Evolutionary conservation across 2,113 vertebrate species (phyloP).

Genomic region (Crotalus tigris): DNA sequence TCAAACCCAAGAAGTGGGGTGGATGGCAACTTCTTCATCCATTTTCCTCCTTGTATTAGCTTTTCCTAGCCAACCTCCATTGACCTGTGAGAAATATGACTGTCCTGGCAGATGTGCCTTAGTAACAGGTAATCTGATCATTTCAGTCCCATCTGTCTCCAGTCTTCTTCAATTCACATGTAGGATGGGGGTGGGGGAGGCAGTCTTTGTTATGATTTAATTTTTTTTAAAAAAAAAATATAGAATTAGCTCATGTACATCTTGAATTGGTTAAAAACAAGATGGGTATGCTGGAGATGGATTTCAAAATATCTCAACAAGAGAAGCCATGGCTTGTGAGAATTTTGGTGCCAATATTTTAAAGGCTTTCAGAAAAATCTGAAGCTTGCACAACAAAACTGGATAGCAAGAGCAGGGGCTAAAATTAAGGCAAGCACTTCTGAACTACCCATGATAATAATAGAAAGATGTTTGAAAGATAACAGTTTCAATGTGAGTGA

Average conservation of each 20-base stretch:
- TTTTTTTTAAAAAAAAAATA: slow-evolving; percentile 30
- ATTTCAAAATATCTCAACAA: slow-evolving; percentile 35
- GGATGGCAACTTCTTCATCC: slow-evolving; percentile 70
- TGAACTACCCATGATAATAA: slow-evolving; percentile 69
- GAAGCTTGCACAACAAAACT: slow-evolving; percentile 63
- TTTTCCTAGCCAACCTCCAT: slow-evolving; percentile 77
- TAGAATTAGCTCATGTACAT: slow-evolving; percentile 62
- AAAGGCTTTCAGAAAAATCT: slow-evolving; percentile 59
- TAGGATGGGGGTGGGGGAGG: slow-evolving; percentile 67
- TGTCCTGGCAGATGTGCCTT: slow-evolving; percentile 95
- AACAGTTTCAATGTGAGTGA: slow-evolving; percentile 67
- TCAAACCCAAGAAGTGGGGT: slow-evolving; percentile 70
- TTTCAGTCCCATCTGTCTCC: slow-evolving; percentile 96
- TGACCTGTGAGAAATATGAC: slow-evolving; percentile 90
- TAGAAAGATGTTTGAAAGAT: slow-evolving; percentile 73
- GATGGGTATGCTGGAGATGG: slow-evolving; percentile 46
- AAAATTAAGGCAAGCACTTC: slow-evolving; percentile 70
- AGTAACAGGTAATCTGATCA: slow-evolving; percentile 99
- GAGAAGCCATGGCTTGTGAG: slow-evolving; percentile 38
- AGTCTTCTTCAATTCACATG: slow-evolving; percentile 98
- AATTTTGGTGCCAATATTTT: slow-evolving; percentile 51
- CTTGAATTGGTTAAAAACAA: slow-evolving; percentile 59
- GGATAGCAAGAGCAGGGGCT: slow-evolving; percentile 60
- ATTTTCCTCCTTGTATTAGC: slow-evolving; percentile 75
- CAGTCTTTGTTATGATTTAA: slow-evolving; percentile 72